A percentile compares a stretch with the other conserved stretches of the same genome.
phyloP scores from a whole-genome alignment of 2,113 vertebrate species.

The Poecilia latipinna region DNA sequence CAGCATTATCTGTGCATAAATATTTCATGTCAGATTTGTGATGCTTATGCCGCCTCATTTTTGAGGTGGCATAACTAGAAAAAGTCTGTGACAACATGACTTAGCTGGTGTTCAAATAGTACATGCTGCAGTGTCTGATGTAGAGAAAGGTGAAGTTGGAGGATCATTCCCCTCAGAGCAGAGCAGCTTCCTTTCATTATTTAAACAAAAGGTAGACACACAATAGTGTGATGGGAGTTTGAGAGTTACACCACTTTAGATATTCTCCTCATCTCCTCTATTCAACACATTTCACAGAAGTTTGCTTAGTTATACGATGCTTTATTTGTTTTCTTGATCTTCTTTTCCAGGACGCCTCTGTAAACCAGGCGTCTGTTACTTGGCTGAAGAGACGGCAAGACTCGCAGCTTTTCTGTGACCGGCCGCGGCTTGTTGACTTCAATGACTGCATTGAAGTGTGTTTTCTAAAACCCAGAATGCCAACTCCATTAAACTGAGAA shows the following conservation, averaged over 20 bases:
- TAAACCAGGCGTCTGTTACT: constrained; percentile 46
- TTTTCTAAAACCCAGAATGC: constrained; percentile 66
- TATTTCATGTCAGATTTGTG: no score
- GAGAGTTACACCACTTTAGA: background rate
- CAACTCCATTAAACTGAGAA: constrained; percentile 76
- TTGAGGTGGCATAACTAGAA: no score
- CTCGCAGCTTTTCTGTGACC: constrained; percentile 52
- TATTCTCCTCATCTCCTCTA: constrained; percentile 22
- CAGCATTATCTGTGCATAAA: no score
- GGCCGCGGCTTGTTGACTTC: constrained; percentile 70
- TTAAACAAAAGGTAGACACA: background rate
- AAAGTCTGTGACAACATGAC: no score
- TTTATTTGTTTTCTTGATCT: constrained; percentile 19
- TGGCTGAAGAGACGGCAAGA: constrained; percentile 62
- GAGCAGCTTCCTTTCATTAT: background rate
- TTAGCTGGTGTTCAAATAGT: no score
- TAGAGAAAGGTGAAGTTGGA: no score
- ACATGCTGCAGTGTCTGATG: no score
- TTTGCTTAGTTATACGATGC: constrained; percentile 29
- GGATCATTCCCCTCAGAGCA: background rate
- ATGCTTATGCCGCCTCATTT: no score
- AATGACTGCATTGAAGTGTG: constrained; percentile 48
- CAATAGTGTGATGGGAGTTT: background rate
- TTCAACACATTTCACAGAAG: constrained; percentile 26
- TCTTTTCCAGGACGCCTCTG: constrained; percentile 19